Percentiles rank a stretch among this genome's conserved stretches.
Conservation (phyloP, 2,113 vertebrate genomes). For the Gulo gulo region DNA sequence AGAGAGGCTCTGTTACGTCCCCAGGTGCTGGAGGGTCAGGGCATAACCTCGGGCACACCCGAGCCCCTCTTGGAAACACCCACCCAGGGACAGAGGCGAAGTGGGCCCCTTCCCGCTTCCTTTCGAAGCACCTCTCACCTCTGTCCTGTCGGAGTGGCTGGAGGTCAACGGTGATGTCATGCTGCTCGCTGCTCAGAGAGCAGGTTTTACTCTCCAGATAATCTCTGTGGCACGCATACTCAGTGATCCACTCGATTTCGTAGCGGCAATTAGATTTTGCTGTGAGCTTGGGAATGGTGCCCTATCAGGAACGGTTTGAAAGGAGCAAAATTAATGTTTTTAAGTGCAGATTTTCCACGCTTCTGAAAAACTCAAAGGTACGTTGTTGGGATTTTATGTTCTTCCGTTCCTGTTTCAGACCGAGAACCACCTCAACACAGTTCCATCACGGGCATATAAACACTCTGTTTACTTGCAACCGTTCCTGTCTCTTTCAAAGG, state of each 20-base stretch:
- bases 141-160: constrained; percentile 81
- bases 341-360: not conserved
- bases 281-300: constrained; percentile 90
- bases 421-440: fast-evolving
- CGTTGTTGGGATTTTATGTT: fast-evolving
- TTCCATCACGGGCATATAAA: fast-evolving
- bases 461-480: not conserved
- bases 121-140: constrained; percentile 75
- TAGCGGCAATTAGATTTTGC: constrained; percentile 92
- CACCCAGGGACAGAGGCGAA: fast-evolving
- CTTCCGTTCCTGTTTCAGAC: not conserved
- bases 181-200: constrained; percentile 87
- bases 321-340: not conserved
- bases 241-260: constrained; percentile 95
- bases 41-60: fast-evolving
- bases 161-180: constrained; percentile 92
- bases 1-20: fast-evolving
- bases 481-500: not conserved
- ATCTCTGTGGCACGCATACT: constrained; percentile 95
- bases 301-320: constrained; percentile 78
- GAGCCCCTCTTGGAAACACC: fast-evolving
- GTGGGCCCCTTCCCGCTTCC: fast-evolving
- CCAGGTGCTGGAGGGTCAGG: fast-evolving
- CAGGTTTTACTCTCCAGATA: constrained; percentile 92
- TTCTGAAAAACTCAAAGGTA: not conserved